These are phyloP conservation scores for Halcyon smyrnensis DNA, from an alignment of 2,797 vertebrate genomes.

Conservation along the genomic window DNA sequence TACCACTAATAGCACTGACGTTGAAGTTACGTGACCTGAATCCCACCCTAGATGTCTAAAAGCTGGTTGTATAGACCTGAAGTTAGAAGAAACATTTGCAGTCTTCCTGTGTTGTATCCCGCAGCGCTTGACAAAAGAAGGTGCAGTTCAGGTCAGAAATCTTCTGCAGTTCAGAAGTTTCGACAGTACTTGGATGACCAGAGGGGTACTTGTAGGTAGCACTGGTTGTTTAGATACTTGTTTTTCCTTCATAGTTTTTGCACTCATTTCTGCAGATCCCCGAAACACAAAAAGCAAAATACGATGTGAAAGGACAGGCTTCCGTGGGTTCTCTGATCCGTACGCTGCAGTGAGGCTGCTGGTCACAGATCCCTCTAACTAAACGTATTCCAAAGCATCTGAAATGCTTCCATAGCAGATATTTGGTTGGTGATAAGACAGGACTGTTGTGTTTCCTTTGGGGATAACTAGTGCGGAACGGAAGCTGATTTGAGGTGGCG, in stretches of 20 bases:
- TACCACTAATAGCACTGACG: neutral
- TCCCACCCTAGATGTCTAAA: neutral
- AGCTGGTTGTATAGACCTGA: neutral
- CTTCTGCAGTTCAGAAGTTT: neutral
- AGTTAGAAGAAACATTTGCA: neutral
- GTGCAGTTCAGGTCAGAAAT: neutral
- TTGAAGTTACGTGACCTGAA: neutral
- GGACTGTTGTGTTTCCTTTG: neutral
- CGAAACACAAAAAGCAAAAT: neutral
- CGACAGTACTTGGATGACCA: accelerated
- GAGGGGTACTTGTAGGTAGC: neutral
- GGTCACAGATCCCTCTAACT: neutral
- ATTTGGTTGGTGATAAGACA: neutral
- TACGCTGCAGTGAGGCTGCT: neutral
- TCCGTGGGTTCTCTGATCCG: neutral
- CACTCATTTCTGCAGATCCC: neutral
- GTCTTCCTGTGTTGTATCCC: neutral
- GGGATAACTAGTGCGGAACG: neutral
- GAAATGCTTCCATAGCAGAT: neutral
- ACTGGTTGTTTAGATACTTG: neutral
- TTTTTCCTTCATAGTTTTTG: neutral
- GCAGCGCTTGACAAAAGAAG: neutral
- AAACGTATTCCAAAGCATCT: neutral
- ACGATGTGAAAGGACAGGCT: neutral
- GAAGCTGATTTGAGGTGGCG: slow-evolving; percentile 11